Evolutionary conservation across 2,888 invertebrate species (phyloP), one percentile per base, ranked within the genome.

Genomic region (Amphipoea lucens): DNA sequence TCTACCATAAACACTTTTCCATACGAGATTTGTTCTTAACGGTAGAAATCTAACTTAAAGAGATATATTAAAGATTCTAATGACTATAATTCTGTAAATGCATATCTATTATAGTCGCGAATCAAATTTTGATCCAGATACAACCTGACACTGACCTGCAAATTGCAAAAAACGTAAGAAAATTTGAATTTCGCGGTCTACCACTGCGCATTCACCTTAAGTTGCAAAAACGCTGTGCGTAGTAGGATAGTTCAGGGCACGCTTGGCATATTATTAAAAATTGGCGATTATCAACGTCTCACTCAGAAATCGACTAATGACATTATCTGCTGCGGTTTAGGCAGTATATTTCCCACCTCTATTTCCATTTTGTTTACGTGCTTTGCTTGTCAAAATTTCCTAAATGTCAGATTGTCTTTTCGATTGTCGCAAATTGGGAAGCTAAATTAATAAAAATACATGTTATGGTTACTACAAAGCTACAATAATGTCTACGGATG

Each of bases 401-500:
- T 20, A 65, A 40, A 23, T 23, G 36, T 66, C 20, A 29, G 11
- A 42, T 54, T 78, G n/a, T 29, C 29, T 73, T 17, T n/a, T 57
- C 4, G n/a, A 12, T 23, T 23, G 6, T 14, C 9, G 29, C 6
- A 23, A 23, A 11, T 6, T 62, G 20, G 11, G n/a, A 51, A 51
- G n/a, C 6, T 36, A 9, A 23, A 23, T 36, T 23, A 14, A 2
- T 17, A n/a, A 62, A 54, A 67, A 45, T 51, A 45, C 23, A 45
- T 63, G n/a, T 5, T 54, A 72, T 60, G 48, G 51, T 86, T 20
- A 40, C 40, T 23, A 42, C 11, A 42, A 79, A 76, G 14, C 20
- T 11, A 7, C 11, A 67, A 85, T 29, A 81, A 90, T 89, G 89
- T 79, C 88, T 62, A 29, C 79, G 12, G 71, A 62, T 20, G 81